phyloP scores from a whole-genome alignment of 1,140 invertebrate species.

The Oncopodura yosiiana region DNA sequence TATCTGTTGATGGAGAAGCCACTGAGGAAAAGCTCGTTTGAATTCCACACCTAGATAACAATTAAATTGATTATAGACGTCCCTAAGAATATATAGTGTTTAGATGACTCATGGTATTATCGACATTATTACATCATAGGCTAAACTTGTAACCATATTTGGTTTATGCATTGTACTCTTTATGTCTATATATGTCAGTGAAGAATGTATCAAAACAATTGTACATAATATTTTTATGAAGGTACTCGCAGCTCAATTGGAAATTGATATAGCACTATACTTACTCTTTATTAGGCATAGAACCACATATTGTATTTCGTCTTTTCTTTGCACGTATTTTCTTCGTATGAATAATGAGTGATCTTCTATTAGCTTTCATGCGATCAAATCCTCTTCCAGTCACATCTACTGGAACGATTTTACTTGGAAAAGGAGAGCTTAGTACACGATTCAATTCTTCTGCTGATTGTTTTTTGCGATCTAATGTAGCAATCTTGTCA shows the following conservation, averaged over 20 bases:
- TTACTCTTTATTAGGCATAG: slow-evolving; percentile 36
- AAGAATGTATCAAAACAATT: no score
- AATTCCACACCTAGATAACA: slow-evolving; percentile 32
- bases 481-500: slow-evolving; percentile 25
- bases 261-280: not conserved
- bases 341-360: slow-evolving; percentile 45
- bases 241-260: not conserved
- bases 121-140: no score
- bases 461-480: slow-evolving; percentile 36
- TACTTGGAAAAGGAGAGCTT: slow-evolving; percentile 60
- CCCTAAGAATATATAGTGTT: no score
- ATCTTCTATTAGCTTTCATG: slow-evolving; percentile 71
- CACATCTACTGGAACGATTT: slow-evolving; percentile 76
- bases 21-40: slow-evolving; percentile 35
- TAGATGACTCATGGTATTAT: no score
- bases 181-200: no score
- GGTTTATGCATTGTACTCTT: no score
- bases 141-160: no score
- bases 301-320: slow-evolving; percentile 76
- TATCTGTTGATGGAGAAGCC: slow-evolving; percentile 20
- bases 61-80: no score
- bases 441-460: slow-evolving; percentile 40
- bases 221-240: no score
- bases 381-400: slow-evolving; percentile 73
- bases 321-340: slow-evolving; percentile 40